Conservation (phyloP, 2,888 invertebrate genomes). For the Himalopsyche tibetana region DNA sequence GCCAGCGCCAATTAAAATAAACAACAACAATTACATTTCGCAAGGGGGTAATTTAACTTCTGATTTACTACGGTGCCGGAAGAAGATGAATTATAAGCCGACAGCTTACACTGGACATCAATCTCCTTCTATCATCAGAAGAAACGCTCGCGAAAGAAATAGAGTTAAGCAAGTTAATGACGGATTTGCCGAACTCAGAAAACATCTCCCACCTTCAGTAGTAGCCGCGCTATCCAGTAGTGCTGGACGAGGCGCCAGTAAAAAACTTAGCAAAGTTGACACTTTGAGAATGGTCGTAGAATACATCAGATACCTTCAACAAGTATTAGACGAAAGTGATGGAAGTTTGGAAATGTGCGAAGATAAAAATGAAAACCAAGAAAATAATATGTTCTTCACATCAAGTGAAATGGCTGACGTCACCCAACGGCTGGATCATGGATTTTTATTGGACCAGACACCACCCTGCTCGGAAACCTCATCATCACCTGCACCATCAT, state of each 20-base stretch:
- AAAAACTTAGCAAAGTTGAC: conserved; percentile 93
- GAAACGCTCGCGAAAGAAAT: conserved; percentile 96
- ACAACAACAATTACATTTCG: conserved; percentile 66
- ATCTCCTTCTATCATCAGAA: conserved; percentile 89
- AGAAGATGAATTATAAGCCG: conserved; percentile 85
- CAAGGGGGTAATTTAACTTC: conserved; percentile 73
- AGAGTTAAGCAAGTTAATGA: conserved; percentile 97
- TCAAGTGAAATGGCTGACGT: conserved; percentile 73
- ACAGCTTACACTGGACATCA: conserved; percentile 82
- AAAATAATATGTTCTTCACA: conserved; percentile 69
- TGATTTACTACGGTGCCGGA: conserved; percentile 81
- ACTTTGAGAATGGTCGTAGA: conserved; percentile 93
- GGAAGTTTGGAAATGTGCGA: conserved; percentile 75
- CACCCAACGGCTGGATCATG: conserved; percentile 72
- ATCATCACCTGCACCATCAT: conserved; percentile 85
- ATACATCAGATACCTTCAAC: conserved; percentile 91
- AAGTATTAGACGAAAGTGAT: conserved; percentile 85
- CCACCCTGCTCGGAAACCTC: conserved; percentile 83
- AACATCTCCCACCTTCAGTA: conserved; percentile 90
- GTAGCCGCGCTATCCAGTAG: conserved; percentile 82
- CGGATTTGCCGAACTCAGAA: conserved; percentile 91
- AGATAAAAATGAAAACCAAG: conserved; percentile 74
- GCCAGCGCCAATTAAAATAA: conserved; percentile 78
- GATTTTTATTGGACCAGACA: conserved; percentile 75
- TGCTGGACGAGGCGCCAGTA: conserved; percentile 85